These are phyloP conservation scores for Lepidothrix coronata DNA, from an alignment of 2,113 vertebrate species.

Conservation along the genomic window DNA sequence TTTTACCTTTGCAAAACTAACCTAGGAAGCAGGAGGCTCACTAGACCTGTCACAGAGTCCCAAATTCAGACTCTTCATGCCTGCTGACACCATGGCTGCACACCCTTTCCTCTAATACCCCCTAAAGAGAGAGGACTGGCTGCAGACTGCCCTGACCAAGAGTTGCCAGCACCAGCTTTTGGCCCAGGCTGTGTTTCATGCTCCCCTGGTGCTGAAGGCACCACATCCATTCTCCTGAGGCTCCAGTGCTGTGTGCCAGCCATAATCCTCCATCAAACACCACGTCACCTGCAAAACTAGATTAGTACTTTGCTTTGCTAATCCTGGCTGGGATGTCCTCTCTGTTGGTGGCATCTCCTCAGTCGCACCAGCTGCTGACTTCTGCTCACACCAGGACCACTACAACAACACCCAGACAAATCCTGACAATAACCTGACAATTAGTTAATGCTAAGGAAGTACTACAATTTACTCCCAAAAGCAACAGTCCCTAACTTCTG, in stretches of 20 bases:
- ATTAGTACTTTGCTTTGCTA: background rate
- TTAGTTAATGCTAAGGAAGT: background rate
- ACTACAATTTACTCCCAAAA: background rate
- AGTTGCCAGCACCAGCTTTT: fast-evolving
- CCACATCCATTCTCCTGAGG: background rate
- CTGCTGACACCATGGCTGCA: fast-evolving
- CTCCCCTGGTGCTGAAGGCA: background rate
- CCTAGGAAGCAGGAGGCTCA: background rate
- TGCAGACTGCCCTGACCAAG: background rate
- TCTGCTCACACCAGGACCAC: background rate
- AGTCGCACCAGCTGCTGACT: background rate
- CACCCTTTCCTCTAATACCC: background rate
- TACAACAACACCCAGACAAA: fast-evolving
- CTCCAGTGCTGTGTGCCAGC: fast-evolving
- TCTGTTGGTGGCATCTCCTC: background rate
- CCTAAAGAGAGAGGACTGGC: background rate
- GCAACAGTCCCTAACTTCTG: background rate
- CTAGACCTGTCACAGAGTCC: background rate
- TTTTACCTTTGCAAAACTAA: background rate
- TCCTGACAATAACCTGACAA: background rate
- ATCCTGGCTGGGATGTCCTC: background rate
- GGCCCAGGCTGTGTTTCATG: fast-evolving
- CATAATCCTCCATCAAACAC: fast-evolving
- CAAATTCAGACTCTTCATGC: background rate
- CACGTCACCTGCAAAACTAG: background rate